Conservation (phyloP, 2,797 vertebrate genomes). For the Brotogeris chrysoptera region DNA sequence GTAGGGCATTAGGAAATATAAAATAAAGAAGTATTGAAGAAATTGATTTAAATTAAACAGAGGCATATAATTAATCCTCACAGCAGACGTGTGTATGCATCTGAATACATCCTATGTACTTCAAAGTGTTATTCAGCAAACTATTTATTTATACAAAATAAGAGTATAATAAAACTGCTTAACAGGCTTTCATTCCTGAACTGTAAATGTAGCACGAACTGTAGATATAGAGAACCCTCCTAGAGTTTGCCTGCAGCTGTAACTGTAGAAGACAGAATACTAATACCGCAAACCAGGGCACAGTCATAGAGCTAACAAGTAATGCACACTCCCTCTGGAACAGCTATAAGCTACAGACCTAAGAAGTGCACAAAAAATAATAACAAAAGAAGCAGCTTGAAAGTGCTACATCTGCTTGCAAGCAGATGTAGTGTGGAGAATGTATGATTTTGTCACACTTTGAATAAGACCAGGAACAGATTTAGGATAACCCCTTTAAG, state of each 20-base stretch:
- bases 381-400: background rate
- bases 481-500: background rate
- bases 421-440: background rate
- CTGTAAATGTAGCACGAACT: background rate
- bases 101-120: background rate
- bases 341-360: background rate
- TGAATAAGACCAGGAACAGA: background rate
- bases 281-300: background rate
- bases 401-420: background rate
- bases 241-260: background rate
- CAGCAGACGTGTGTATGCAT: background rate
- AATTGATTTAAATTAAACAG: background rate
- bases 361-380: background rate
- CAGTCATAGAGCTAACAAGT: background rate
- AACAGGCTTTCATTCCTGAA: background rate
- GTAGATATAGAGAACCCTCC: background rate
- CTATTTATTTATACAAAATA: background rate
- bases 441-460: background rate
- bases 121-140: background rate
- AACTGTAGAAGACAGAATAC: background rate
- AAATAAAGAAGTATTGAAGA: background rate
- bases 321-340: background rate
- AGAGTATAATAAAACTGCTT: background rate
- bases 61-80: background rate
- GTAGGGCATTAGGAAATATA: background rate